These are phyloP conservation scores for Cladopsammia gracilis DNA, from an alignment of 64 coral and sea anemone genomes.

Conservation along the genomic window DNA sequence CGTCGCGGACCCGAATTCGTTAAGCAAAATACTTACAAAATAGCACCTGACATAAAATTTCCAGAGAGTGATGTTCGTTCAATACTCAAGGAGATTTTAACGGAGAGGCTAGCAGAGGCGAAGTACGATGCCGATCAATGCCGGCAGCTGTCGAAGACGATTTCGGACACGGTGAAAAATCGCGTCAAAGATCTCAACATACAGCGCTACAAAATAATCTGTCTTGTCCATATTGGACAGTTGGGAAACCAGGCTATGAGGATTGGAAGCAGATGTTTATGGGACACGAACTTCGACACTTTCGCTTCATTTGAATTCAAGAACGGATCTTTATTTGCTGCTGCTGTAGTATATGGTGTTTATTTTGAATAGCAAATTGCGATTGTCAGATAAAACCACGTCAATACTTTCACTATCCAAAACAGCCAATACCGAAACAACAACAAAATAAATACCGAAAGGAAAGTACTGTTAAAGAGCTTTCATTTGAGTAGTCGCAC, in stretches of 20 bases:
- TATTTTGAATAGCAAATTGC: constrained; percentile 81
- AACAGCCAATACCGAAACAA: no score
- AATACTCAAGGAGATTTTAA: constrained; percentile 84
- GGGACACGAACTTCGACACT: constrained; percentile 85
- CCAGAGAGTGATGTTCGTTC: constrained; percentile 67
- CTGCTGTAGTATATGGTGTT: constrained; percentile 91
- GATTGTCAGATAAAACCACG: no score
- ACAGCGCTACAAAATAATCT: constrained; percentile 90
- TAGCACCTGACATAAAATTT: constrained; percentile 77
- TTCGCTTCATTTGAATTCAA: constrained; percentile 85
- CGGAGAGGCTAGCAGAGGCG: constrained; percentile 72
- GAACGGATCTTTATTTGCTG: constrained; percentile 87
- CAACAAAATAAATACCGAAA: no score
- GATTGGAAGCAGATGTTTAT: constrained; percentile 95
- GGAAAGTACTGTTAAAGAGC: no score
- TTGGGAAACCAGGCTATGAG: constrained; percentile 75
- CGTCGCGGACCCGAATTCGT: constrained; percentile 27
- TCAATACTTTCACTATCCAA: no score
- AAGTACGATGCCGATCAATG: constrained; percentile 83
- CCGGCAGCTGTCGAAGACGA: constrained; percentile 84
- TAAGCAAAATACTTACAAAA: constrained; percentile 89
- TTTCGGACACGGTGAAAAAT: constrained; percentile 87
- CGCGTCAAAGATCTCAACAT: constrained; percentile 86
- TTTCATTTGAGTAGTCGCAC: no score
- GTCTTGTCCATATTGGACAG: constrained; percentile 91